A percentile compares a stretch with the other conserved stretches of the same genome.
Evolutionary conservation across 2,888 invertebrate species (phyloP).

Genomic region (Platerodrilus igneus): DNA sequence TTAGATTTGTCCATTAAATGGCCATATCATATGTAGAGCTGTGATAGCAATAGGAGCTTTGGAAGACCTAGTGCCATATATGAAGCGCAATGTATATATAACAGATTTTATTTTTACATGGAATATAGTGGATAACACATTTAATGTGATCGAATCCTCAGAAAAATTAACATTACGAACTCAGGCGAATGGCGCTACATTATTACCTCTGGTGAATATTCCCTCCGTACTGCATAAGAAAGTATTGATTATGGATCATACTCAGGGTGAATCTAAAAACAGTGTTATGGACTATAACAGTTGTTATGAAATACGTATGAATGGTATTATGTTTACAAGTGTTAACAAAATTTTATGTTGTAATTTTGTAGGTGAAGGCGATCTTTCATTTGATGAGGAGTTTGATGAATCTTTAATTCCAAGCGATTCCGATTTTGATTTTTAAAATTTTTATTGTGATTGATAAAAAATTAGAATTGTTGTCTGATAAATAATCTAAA

Average conservation of each 20-base stretch:
- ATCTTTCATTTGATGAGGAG: constrained; percentile 14
- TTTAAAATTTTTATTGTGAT: no score
- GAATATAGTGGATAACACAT: constrained; percentile 44
- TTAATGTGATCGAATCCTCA: constrained; percentile 42
- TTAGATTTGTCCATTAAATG: constrained; percentile 47
- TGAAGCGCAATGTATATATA: constrained; percentile 39
- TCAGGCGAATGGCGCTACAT: constrained; percentile 29
- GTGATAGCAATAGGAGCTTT: constrained; percentile 47
- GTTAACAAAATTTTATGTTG: not conserved
- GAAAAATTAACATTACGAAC: constrained; percentile 37
- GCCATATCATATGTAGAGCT: constrained; percentile 46
- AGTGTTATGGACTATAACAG: constrained; percentile 44
- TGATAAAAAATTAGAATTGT: no score
- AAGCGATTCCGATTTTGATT: constrained; percentile 27
- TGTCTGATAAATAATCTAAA: no score
- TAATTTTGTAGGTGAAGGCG: constrained; percentile 11
- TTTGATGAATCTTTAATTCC: constrained; percentile 25
- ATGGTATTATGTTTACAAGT: constrained; percentile 8
- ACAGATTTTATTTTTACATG: constrained; percentile 44
- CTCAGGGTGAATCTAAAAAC: constrained; percentile 36
- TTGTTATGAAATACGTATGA: constrained; percentile 39
- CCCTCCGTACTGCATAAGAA: constrained; percentile 33
- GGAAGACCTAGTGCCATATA: constrained; percentile 29
- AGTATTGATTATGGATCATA: constrained; percentile 41
- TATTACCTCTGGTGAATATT: constrained; percentile 33